These are phyloP conservation scores for Cyprinodon diabolis DNA, from an alignment of 2,797 vertebrate genomes.

Conservation along the genomic window DNA sequence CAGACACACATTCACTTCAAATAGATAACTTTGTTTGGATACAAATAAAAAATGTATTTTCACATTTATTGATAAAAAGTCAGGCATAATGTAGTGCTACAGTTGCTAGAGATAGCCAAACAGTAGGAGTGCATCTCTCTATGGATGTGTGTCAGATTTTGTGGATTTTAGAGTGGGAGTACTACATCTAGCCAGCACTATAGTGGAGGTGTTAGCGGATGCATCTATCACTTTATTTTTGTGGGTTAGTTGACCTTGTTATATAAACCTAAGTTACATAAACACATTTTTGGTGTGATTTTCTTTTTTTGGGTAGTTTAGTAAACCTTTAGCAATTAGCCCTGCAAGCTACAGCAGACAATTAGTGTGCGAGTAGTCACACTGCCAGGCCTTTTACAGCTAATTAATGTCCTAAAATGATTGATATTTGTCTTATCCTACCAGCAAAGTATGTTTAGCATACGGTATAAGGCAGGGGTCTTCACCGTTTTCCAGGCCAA, in stretches of 20 bases:
- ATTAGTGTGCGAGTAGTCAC: not conserved
- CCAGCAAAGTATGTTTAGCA: not conserved
- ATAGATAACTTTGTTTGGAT: not conserved
- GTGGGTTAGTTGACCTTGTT: conserved; percentile 28
- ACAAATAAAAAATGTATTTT: conserved; percentile 12
- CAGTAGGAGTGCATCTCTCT: conserved; percentile 35
- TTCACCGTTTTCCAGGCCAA: no score
- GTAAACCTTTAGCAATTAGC: not conserved
- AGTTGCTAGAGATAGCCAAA: conserved; percentile 37
- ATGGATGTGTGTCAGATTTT: conserved; percentile 27
- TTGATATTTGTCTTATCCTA: not conserved
- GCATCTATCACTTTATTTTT: conserved; percentile 6
- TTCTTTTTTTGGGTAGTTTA: not conserved
- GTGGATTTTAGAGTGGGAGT: conserved; percentile 51
- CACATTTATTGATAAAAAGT: conserved; percentile 1
- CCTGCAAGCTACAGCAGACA: not conserved
- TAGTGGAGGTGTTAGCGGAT: conserved; percentile 23
- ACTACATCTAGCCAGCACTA: conserved; percentile 70
- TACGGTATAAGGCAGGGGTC: not conserved
- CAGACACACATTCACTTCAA: conserved; percentile 13
- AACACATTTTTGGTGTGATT: conserved; percentile 6
- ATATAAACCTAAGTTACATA: conserved; percentile 14
- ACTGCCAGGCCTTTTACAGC: not conserved
- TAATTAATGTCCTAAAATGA: not conserved
- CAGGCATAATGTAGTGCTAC: conserved; percentile 47